Evolutionary conservation across 1,140 invertebrate species (phyloP), one percentile per base, ranked within the genome.

Genomic region (Drosophila yakuba): DNA sequence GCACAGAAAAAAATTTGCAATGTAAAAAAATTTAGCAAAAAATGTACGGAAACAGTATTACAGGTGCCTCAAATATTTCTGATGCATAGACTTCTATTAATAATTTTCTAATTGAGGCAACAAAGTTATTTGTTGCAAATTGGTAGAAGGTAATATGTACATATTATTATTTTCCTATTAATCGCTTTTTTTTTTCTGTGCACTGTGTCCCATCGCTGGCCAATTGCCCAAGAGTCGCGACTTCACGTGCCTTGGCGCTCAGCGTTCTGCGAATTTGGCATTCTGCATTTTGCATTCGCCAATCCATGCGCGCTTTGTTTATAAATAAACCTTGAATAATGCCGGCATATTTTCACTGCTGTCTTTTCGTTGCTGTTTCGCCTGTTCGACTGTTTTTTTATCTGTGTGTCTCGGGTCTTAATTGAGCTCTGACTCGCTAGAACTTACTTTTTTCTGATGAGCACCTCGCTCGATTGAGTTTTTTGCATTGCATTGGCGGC

Each of bases 261-360:
- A 28, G 39, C 52, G 25, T 50, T 74, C 47, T 66, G 17, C 23
- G 51, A 68, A 59, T 68, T 54, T 68, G 75, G 75, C 71, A 81
- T 62, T 71, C 72, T 72, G 61, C 72, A 81, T 71, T 71, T 78
- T 45, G 43, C 43, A 45, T 59, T 52, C 45, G 57, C 35, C 56
- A 56, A 59, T 35, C 52, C 61, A 61, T 59, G 59, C 61, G 61
- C 62, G 74, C 57, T 58, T 79, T 88, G 84, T 88, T 79, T 88
- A 88, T 88, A 88, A 88, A 88, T 88, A 88, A 89, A 88, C 67
- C 68, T 54, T 76, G 82, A 78, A 71, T 78, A 77, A 77, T 39
- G 78, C 82, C 81, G 81, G 78, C 73, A 73, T 60, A 67, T 75
- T 57, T 76, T 39, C 41, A 8, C 54, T 43, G 61, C 52, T 39